Evolutionary conservation across 2,113 vertebrate species (phyloP).

Genomic region (Prietella phreatophila): DNA sequence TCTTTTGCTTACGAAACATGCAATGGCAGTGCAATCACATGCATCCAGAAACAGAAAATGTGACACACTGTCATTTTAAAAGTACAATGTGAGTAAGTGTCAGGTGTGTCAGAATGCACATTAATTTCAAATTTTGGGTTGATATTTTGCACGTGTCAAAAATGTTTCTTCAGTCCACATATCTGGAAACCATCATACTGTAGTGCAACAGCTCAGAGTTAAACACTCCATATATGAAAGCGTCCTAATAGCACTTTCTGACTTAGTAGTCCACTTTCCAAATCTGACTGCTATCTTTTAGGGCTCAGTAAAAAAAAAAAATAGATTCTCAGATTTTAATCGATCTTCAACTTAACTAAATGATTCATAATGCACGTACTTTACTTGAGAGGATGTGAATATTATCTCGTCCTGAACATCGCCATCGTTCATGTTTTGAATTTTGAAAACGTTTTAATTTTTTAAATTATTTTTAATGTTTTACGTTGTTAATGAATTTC

Average conservation of each 20-base stretch:
- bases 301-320: no score
- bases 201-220: background rate
- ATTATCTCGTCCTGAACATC: no score
- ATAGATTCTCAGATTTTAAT: no score
- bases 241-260: background rate
- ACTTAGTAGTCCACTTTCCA: background rate
- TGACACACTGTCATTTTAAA: background rate
- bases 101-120: background rate
- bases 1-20: background rate
- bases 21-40: background rate
- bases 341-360: no score
- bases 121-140: background rate
- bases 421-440: no score
- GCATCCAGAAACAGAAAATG: background rate
- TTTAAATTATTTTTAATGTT: no score
- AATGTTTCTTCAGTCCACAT: background rate
- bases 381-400: no score
- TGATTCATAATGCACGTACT: no score
- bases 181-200: background rate
- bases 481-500: no score
- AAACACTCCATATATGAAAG: background rate
- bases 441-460: no score
- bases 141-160: background rate
- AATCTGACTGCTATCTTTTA: background rate
- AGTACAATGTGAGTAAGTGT: background rate